Base-by-base conservation (phyloP, 2,888 invertebrate genomes). In the Auanema freiburgensis region DNA sequence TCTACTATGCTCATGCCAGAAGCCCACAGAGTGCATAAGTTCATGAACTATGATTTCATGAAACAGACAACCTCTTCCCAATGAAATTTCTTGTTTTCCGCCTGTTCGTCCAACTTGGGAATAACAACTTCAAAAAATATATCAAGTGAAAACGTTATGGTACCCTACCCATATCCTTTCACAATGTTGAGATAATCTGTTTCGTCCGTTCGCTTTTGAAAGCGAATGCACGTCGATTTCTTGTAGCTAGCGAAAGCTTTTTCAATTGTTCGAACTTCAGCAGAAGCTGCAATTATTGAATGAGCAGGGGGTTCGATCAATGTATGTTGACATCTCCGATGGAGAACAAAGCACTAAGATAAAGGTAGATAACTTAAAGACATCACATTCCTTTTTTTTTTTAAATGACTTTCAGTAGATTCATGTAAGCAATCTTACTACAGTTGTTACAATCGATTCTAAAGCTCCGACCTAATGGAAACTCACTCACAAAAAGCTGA, bases 211-310 rank as follows among this genome's bases (percentile, higher is more conserved):
- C 83, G 69, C 12, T 83, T 83, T 53, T 77, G 71, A 63, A 85
- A 85, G 10, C 80, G 72, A 57, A 86, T 82, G 59, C 85, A 86
- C 2, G 79, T 79, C 50, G 78, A 76, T 5, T 81, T 79, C 18
- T 83, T 72, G 52, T 82, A 83, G 12, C 67, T 77, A 21, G 71
- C 65, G 63, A 83, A 79, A 0, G 81, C 81, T 33, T 73, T 74
- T 55, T 80, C 77, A 41, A 83, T 74, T 33, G 78, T 70, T 55
- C 71, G 67, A 14, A 76, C 73, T 58, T 83, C 83, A 24, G 66
- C 53, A 14, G 73, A 56, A 24, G 77, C 81, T 81, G 63, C 41
- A 77, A 69, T 42, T 33, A 33, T 33, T 21, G 12, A n/a, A 18
- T 8, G 25, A 50, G 33, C 1, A 1, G 2, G 2, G 16, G 23